Conservation (phyloP, 2,888 invertebrate species). For the Sepiola atlantica region DNA sequence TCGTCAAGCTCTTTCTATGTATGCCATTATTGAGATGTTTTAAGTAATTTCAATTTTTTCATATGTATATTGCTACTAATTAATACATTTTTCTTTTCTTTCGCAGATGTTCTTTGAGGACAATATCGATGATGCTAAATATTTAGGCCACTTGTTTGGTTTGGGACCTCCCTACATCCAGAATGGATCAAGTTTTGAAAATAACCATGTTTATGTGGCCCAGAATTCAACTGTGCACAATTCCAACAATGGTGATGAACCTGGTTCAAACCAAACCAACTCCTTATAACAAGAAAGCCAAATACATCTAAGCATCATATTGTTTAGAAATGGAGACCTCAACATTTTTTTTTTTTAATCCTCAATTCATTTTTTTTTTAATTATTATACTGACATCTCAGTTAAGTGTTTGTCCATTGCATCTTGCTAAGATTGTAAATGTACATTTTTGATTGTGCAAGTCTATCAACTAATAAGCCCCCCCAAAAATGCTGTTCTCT, state of each 20-base stretch:
- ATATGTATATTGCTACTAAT: neutral
- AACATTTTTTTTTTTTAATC: neutral
- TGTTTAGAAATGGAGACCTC: constrained; percentile 38
- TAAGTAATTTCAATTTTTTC: too few species aligned
- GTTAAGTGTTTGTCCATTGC: neutral
- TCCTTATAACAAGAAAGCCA: constrained; percentile 32
- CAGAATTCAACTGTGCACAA: constrained; percentile 44
- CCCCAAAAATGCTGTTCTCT: constrained; percentile 41
- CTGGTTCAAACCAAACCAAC: constrained; percentile 42
- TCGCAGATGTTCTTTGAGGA: constrained; percentile 94
- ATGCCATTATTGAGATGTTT: too few species aligned
- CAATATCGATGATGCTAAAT: constrained; percentile 97
- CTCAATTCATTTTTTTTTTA: neutral
- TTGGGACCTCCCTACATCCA: constrained; percentile 82
- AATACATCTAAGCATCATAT: constrained; percentile 36
- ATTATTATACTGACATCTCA: neutral
- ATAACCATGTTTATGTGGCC: constrained; percentile 39
- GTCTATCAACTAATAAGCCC: neutral
- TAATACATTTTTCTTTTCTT: neutral
- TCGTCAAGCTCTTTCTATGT: too few species aligned
- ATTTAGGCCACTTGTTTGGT: constrained; percentile 95
- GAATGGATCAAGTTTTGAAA: constrained; percentile 58
- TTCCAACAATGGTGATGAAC: constrained; percentile 38
- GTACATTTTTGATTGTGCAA: constrained; percentile 12
- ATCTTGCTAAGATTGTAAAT: constrained; percentile 2